Evolutionary conservation across 2,797 vertebrate genomes (phyloP), one percentile per base, ranked within the genome.

Genomic region (Triplophysa bombifrons): DNA sequence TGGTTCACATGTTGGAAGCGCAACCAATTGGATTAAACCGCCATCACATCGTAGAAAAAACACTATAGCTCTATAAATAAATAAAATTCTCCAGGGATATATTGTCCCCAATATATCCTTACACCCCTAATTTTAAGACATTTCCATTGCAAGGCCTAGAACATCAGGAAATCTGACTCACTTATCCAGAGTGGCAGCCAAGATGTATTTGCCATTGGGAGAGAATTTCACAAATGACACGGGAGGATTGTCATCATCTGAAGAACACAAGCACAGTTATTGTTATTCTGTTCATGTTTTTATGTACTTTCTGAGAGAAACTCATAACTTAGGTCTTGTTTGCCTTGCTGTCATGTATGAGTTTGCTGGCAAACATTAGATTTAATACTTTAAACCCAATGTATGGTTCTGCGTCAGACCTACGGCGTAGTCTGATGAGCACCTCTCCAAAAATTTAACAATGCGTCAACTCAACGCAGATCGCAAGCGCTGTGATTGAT

Each of bases 191-290:
- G 98, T 99, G 9, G 98, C 98, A 10, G 98, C 98, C 90, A 99
- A 89, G 84, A 99, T 99, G 89, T 99, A 99, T 91, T 99, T 99
- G 86, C 98, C 98, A 0, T 99, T 99, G 12, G 98, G 98, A 25
- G 98, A 99, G 86, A 99, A 99, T 86, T 99, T 99, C 86, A 99
- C 98, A 61, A 99, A 99, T 0, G 98, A 99, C 88, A 99, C 98
- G 0, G 98, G 98, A 4, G 98, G 98, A 87, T 99, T 99, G 91
- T 99, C 98, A 5, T 99, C 98, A 83, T 99, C 98, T 99, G 80
- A 4, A 46, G 25, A 1, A 79, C 68, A 88, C 84, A 84, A 0
- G 78, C 38, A 55, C 11, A 25, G 27, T 71, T 48, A 74, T 60
- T 27, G 13, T 27, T 13, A 56, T 41, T 56, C 3, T 1, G 10